Base-by-base conservation (phyloP, 1,140 invertebrate genomes). In the Bacillus rossius region DNA sequence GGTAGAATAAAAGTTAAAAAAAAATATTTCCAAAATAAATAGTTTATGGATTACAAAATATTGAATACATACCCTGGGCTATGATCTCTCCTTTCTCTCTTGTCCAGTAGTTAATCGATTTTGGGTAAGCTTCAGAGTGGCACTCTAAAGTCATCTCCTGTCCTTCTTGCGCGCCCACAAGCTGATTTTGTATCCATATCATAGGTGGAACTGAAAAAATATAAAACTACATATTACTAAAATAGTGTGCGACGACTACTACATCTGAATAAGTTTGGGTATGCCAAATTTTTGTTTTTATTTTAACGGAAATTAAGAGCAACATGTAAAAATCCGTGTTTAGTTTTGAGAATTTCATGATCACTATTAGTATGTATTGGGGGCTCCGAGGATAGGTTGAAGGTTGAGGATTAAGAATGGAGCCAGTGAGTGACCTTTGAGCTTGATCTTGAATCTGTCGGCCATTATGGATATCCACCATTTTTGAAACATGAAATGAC, bases 81-180 rank as follows among this genome's bases (percentile, higher is more conserved):
- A 91, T 84, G 62, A 89, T 90, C 69, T 89, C 85, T 52, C 86
- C 86, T 26, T 80, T 84, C 60, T 91, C 86, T 61, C 81, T 79
- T 20, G 85, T 89, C 88, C 89, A 91, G 69, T 91, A 91, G 70
- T 89, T 91, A 50, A 92, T 89, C 19, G 91, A 90, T 69, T 89
- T 91, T 1, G 91, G 91, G 77, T 84, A 92, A 1, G 90, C 90
- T 71, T 94, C 91, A 0, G 88, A 91, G 62, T 85, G 81, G 66
- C 91, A 94, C 66, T 93, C 89, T 49, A 92, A 70, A 0, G 84
- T 85, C 61, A 91, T 78, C 64, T 84, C 78, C 56, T 89, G 83
- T 8, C 86, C 87, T 57, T 87, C 74, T 23, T 83, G 82, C 5
- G 86, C 88, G 1, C 88, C 89, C 3, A 91, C 87, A 25, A 91